These are phyloP conservation scores for Clupea harengus DNA, from an alignment of 2,113 vertebrate genomes.

Conservation along the genomic window DNA sequence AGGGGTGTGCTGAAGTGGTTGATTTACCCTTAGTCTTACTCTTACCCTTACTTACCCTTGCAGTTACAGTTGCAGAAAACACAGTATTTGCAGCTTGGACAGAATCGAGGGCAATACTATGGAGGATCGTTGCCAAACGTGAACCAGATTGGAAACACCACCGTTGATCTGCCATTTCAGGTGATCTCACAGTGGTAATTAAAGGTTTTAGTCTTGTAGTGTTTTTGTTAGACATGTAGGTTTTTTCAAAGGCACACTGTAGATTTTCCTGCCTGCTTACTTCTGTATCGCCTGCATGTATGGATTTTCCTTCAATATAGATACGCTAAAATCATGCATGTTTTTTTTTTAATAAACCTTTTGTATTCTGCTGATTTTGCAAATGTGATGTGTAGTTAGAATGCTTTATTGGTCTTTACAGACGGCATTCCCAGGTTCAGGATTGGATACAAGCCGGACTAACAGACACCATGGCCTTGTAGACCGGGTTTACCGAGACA, in stretches of 20 bases:
- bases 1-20: background rate
- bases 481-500: slow-evolving; percentile 88
- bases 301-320: background rate
- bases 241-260: background rate
- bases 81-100: slow-evolving; percentile 90
- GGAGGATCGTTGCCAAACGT: slow-evolving; percentile 94
- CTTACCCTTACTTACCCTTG: background rate
- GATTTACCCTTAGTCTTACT: background rate
- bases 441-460: slow-evolving; percentile 82
- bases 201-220: background rate
- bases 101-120: slow-evolving; percentile 87
- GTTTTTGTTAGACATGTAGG: background rate
- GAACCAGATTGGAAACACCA: slow-evolving; percentile 85
- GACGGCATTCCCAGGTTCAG: slow-evolving; percentile 83
- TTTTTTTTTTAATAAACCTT: background rate
- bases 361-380: background rate
- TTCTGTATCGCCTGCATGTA: background rate
- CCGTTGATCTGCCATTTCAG: slow-evolving; percentile 86
- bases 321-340: background rate
- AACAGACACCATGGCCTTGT: slow-evolving; percentile 90
- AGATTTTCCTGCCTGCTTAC: no score
- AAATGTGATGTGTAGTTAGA: background rate
- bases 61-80: slow-evolving; percentile 91
- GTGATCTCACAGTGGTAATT: slow-evolving; percentile 61
- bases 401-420: slow-evolving; percentile 5